Base-by-base conservation (phyloP, 2,797 vertebrate genomes). In the Eremophila alpestris region DNA sequence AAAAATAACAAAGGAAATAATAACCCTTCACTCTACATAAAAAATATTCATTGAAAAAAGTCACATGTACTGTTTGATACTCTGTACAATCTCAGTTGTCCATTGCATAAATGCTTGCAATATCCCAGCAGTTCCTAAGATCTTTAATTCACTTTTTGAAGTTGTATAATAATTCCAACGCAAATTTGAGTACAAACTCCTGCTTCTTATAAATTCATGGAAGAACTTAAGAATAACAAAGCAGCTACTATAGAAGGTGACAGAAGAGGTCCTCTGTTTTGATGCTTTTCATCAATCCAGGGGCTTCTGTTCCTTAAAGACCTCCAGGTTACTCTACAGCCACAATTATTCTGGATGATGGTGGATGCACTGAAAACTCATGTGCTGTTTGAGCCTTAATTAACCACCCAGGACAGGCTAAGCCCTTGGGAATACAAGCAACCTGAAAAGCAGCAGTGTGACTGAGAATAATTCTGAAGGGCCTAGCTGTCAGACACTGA, bases 351-450 rank as follows among this genome's bases (percentile, higher is more conserved):
- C 21, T 8, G 20, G 40, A 27, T 0, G 2, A 46, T 19, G 48
- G 43, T 4, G 11, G 55, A 41, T 88, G 34, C 58, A 65, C 1
- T 5, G 48, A 59, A 88, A 94, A 65, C 7, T 58, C 34, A 11
- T 9, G 30, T 20, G 32, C n/a, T 77, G 10, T 41, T 19, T 70
- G 56, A 78, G 81, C 22, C n/a, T 1, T 2, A 74, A 67, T 52
- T 74, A 91, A 78, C 27, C 22, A 67, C n/a, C 14, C 30, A 59
- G 30, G 0, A 0, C 6, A 77, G 1, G 2, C 23, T 36, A 65
- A 90, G 20, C 26, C 32, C 69, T 55, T 1, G 1, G 29, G 29
- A 69, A 83, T 9, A 86, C 22, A 73, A 41, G 32, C 20, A 88
- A 56, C 18, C 34, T 22, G 34, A 40, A 46, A 14, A 69, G 34